phyloP scores from a whole-genome alignment of 92 coral and sea anemone species.

The Phymanthus crucifer region DNA sequence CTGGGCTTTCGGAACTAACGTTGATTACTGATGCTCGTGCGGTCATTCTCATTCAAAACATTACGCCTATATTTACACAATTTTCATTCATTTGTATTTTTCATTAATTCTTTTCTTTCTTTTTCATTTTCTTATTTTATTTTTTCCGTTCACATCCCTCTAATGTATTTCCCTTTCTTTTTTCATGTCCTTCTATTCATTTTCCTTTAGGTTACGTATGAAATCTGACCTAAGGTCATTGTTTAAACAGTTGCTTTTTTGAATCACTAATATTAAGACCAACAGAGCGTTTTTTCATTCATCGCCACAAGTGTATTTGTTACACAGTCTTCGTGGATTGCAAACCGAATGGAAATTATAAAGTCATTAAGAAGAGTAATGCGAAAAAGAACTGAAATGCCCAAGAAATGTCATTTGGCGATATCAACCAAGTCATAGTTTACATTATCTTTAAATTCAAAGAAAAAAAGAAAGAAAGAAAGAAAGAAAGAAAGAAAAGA shows the following conservation, averaged over 20 bases:
- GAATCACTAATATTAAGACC: background rate
- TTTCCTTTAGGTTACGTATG: no score
- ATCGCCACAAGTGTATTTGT: background rate
- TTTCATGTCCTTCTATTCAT: no score
- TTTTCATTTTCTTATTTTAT: no score
- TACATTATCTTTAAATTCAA: background rate
- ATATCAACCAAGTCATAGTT: background rate
- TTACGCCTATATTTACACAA: no score
- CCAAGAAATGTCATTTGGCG: background rate
- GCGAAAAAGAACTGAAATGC: background rate
- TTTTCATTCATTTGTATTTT: no score
- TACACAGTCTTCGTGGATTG: background rate
- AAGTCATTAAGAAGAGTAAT: no score
- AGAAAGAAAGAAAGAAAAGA: background rate
- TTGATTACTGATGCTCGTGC: no score
- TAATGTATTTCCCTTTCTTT: no score
- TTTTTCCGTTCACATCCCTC: no score
- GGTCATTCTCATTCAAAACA: no score
- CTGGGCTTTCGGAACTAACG: background rate
- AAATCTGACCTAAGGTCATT: background rate
- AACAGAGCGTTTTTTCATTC: background rate
- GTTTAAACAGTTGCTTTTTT: background rate
- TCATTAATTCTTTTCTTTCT: no score
- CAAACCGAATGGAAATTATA: no score
- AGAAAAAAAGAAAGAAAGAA: background rate